Evolutionary conservation across 2,113 vertebrate genomes (phyloP), one percentile per base, ranked within the genome.

Genomic region (Microtus montanus): DNA sequence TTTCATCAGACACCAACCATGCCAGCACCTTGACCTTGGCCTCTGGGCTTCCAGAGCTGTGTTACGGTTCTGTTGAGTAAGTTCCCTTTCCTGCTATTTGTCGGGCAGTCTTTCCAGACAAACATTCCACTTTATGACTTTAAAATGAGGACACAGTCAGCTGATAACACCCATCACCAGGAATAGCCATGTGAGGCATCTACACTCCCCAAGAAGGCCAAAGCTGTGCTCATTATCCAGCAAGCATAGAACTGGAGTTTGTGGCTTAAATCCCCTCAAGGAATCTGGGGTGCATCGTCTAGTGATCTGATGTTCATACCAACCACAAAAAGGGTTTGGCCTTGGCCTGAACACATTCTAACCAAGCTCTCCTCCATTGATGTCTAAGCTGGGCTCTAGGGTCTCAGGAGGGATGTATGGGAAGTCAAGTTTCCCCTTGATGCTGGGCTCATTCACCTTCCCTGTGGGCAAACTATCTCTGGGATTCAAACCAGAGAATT

Each of bases 271-370:
- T 7, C 58, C 26, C 38, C 5, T 82, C 63, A n/a, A 85, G 58
- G 17, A 66, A 33, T 3, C 30, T 19, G 85, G 47, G 61, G 15
- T 2, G 4, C 4, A 20, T 26, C 49, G 66, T 58, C 89, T 20
- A 71, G 28, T 26, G 19, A 68, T 1, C 0, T 6, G 87, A 30
- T 0, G 49, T 19, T 22, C 64, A 41, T 1, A 38, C 1, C n/a
- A 13, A 13, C 54, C 74, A 54, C 20, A 54, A 58, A 73, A 83
- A 41, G 38, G n/a, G 4, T 64, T 84, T 11, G 80, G 14, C 58
- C n/a, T 64, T 84, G 58, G 30, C 7, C n/a, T 41, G 12, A 84
- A 44, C 41, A 84, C 26, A 63, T 0, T 17, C 41, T 41, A 33
- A 38, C 6, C 22, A 35, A 87, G 68, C 49, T 38, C 33, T 63